phyloP scores from a whole-genome alignment of 1,140 invertebrate species.

The Delia radicum region DNA sequence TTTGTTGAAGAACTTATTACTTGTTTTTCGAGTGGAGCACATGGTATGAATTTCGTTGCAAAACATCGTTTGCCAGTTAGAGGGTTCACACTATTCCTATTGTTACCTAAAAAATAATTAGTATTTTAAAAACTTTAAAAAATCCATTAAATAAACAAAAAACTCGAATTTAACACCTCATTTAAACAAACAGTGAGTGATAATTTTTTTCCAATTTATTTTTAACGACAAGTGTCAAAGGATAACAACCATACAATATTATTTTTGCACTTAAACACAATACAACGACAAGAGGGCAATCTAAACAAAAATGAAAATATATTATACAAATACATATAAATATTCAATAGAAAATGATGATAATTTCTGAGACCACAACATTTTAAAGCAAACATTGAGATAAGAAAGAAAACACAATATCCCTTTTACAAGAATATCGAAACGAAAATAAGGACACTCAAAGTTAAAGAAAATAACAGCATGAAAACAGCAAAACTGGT shows the following conservation, averaged over 20 bases:
- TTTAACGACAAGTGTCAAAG: neutral
- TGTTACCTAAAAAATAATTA: no score
- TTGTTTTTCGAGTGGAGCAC: no score
- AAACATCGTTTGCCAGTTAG: no score
- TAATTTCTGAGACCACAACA: neutral
- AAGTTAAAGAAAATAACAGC: neutral
- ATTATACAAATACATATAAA: neutral
- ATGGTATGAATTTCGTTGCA: no score
- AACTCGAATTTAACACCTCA: neutral
- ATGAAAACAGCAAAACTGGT: neutral
- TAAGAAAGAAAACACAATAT: neutral
- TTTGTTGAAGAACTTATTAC: no score
- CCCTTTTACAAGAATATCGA: neutral
- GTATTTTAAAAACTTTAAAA: neutral
- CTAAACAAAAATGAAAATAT: neutral
- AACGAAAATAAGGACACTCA: neutral
- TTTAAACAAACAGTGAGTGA: neutral
- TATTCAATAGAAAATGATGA: neutral
- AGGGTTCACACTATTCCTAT: no score
- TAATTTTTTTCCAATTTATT: neutral
- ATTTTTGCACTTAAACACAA: neutral
- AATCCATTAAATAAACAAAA: neutral
- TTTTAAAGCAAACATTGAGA: neutral
- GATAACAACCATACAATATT: neutral
- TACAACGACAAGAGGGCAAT: neutral